Base-by-base conservation (phyloP, 2,888 invertebrate genomes). In the Lumbricus terrestris region DNA sequence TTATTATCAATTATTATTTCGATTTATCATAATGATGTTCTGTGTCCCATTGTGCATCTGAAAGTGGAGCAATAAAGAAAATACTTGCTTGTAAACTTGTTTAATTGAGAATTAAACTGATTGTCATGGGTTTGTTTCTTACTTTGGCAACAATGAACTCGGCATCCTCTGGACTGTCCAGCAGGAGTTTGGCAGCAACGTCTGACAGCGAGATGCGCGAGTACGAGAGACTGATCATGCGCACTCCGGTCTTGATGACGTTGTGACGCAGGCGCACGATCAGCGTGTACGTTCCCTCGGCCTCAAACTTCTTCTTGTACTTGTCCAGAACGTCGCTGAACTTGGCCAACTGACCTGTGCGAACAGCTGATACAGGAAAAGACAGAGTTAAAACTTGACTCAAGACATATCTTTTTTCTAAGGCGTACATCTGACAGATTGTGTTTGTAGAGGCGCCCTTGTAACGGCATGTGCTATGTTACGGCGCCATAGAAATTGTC, bases 81-180 rank as follows among this genome's bases (percentile, higher is more conserved):
- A n/a, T n/a, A n/a, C n/a, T n/a, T n/a, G 34, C 6, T 20, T 33
- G 16, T 18, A 15, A 3, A 33, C n/a, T 33, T 18, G 33, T 33
- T 16, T 83, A 4, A 1, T 35, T 8, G 85, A 85, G 11, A n/a
- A n/a, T n/a, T n/a, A n/a, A n/a, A 69, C 69, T n/a, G 6, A 29
- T n/a, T 69, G 69, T 29, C n/a, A 69, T n/a, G n/a, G n/a, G 29
- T 8, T 11, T 20, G 40, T 23, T 37, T 89, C 47, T 88, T 92
- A 96, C 96, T 96, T 99, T 99, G 0, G 99, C 98, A 0, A 99
- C 99, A 95, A 99, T 99, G 94, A 98, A 99, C 95, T 99, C 99
- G 0, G 99, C 99, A 96, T 99, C 99, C 94, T 98, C 98, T 2
- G 98, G 97, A 0, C 98, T 98, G 94, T 98, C 98, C 89, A 99